Percentiles rank a stretch among this genome's conserved stretches.
Conservation (phyloP, 2,113 vertebrate genomes). For the Carassius carassius region DNA sequence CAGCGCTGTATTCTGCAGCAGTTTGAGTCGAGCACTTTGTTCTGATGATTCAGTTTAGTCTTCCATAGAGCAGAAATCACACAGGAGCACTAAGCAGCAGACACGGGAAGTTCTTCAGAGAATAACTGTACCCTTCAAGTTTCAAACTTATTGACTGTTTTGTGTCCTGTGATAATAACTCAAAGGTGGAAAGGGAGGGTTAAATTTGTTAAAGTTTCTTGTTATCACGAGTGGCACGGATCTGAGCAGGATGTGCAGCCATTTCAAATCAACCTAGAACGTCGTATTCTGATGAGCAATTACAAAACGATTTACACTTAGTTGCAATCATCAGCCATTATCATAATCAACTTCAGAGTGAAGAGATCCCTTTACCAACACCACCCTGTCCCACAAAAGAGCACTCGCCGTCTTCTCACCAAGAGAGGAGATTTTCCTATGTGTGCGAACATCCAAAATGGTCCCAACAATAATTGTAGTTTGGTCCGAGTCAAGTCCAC, state of each 20-base stretch:
- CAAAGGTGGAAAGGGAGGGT: conserved; percentile 20
- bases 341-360: conserved; percentile 65
- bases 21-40: conserved; percentile 20
- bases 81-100: background rate
- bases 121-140: conserved; percentile 21
- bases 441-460: background rate
- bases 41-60: background rate
- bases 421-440: conserved; percentile 13
- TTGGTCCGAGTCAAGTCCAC: background rate
- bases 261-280: conserved; percentile 54
- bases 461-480: background rate
- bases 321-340: conserved; percentile 61
- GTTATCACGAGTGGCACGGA: conserved; percentile 37
- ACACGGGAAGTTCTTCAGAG: background rate
- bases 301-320: conserved; percentile 53
- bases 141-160: conserved; percentile 20
- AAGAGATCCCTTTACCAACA: conserved; percentile 53
- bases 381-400: conserved; percentile 32
- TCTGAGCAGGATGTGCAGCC: conserved; percentile 39
- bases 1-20: background rate
- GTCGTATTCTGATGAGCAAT: conserved; percentile 60
- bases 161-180: conserved; percentile 9
- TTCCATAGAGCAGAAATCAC: conserved; percentile 2
- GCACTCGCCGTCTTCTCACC: background rate
- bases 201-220: conserved; percentile 17